Evolutionary conservation across 2,888 invertebrate species (phyloP), one percentile per base, ranked within the genome.

Genomic region (Volucella inanis): DNA sequence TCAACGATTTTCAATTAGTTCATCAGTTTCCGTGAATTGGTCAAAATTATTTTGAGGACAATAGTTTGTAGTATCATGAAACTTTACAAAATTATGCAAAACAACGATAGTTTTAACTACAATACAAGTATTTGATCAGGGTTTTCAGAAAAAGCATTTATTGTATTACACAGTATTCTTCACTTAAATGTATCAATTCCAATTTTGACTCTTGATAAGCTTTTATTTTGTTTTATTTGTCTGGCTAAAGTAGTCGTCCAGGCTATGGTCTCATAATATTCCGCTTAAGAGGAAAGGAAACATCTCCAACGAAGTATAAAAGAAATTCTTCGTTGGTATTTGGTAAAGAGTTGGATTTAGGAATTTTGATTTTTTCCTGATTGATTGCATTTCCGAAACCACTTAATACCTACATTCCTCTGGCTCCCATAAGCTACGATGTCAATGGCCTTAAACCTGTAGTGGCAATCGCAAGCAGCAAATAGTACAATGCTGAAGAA

Each of bases 251-350:
- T 38, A 2, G 18, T 10, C 45, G 15, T 52, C 87, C 87, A 39
- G 79, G 76, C 76, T 88, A 89, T 45, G 88, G 88, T 22, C 88
- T 75, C 86, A 89, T 88, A 15, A 89, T 87, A 50, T 87, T 87
- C 22, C 41, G 64, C 70, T 87, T 85, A 31, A 88, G 59, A 11
- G 87, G 88, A 68, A 88, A 39, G 80, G 3, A 84, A 54, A 87
- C 87, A 80, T 87, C 88, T 3, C 65, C 88, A 12, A 88, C 87
- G 41, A 88, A 81, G 15, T 87, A 61, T 43, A 18, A 78, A 22
- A 3, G 18, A 22, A 22, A 22, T 22, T 22, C 2, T 22, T 22
- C 18, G 2, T 22, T 1, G 18, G 0, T 22, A 22, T 22, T 22
- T 22, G 18, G 80, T 12, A 87, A 18, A 8, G 6, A 41, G 41